Base-by-base conservation (phyloP, 2,888 invertebrate species). In the Polylopha cassiicola region DNA sequence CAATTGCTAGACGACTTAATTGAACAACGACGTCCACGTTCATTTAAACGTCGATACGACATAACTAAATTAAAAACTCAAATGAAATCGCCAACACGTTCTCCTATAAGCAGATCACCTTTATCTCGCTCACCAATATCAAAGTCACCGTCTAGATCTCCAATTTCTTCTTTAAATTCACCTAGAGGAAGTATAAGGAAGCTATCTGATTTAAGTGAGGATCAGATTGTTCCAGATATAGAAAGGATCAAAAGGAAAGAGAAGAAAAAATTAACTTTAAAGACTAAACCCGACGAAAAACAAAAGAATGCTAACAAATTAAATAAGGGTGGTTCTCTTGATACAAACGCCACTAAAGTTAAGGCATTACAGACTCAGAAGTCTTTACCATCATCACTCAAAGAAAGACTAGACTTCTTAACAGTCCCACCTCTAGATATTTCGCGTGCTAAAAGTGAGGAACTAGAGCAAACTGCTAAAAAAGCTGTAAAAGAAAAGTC, bases 401-500 rank as follows among this genome's bases (percentile, higher is more conserved):
- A 86, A 61, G 85, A 87, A 44, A 69, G 86, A 13, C 81, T 85
- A 7, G 87, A 87, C 55, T 87, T 87, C 50, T 65, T 86, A 30
- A 87, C 85, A 7, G 86, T 87, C 4, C 87, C 87, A 14, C 79
- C 85, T 1, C 75, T 88, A 50, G 87, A 87, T 65, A 86, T 89
- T 47, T 87, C 86, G 37, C 77, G 89, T 45, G 86, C 89, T 4
- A 89, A 89, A 56, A 89, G 89, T 51, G 88, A 89, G 66, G 87
- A 91, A 77, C 62, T 88, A 8, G 89, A 89, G 51, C 80, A 86
- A 61, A 65, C 65, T 6, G 73, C 80, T 30, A 86, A 73, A 70
- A 75, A 73, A 15, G 77, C 86, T 32, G 85, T 88, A 0, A 90
- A 89, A 61, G 91, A 91, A 63, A 90, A 90, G 47, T 90, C 91